These are phyloP conservation scores for Nematolebias whitei DNA, from an alignment of 2,113 vertebrate species.

Conservation along the genomic window DNA sequence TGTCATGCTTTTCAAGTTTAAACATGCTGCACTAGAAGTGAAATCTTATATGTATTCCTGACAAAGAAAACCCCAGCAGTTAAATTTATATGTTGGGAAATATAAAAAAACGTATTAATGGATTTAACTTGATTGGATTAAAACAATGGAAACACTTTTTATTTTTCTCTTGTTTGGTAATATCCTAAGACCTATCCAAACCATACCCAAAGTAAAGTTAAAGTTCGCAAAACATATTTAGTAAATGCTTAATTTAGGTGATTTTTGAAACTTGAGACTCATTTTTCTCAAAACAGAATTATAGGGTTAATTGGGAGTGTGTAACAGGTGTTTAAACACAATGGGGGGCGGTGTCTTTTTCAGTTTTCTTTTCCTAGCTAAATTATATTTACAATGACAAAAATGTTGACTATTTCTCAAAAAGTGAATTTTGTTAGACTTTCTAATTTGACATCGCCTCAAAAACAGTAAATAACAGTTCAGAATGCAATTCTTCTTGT, in stretches of 20 bases:
- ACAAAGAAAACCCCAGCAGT: slow-evolving; percentile 6
- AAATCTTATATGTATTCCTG: slow-evolving; percentile 16
- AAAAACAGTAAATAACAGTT: too few relatives aligned
- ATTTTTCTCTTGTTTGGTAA: background rate
- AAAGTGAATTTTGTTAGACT: too few relatives aligned
- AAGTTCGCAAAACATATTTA: background rate
- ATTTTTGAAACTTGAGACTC: background rate
- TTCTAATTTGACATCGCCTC: too few relatives aligned
- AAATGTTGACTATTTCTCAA: too few relatives aligned
- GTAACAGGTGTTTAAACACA: slow-evolving; percentile 1
- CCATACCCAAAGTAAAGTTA: too few relatives aligned
- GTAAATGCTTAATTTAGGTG: background rate
- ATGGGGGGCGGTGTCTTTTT: background rate
- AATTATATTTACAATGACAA: too few relatives aligned
- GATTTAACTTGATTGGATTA: background rate
- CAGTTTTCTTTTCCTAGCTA: too few relatives aligned
- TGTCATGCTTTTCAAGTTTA: slow-evolving; percentile 47
- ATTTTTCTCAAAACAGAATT: background rate
- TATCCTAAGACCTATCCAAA: background rate
- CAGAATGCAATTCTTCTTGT: too few relatives aligned
- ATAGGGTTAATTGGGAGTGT: background rate
- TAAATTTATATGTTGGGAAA: slow-evolving; percentile 6
- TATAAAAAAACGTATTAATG: slow-evolving; percentile 3
- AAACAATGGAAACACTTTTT: background rate
- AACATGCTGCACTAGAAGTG: slow-evolving; percentile 38